phyloP scores from a whole-genome alignment of 2,797 vertebrate genomes.

The Cryptoblepharus egeriae region DNA sequence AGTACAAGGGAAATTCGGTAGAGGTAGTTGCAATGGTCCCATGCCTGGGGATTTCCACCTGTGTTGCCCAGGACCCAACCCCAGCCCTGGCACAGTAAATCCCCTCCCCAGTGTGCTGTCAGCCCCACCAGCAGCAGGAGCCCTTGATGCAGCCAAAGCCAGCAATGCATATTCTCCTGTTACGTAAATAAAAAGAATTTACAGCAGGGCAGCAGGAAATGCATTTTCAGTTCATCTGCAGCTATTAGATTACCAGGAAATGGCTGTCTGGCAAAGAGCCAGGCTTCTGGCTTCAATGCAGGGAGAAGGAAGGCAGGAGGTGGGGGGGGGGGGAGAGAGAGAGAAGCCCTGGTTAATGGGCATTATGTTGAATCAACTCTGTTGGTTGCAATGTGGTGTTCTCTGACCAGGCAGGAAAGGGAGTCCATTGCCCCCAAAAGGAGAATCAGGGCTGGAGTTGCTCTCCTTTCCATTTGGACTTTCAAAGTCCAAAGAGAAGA shows the following conservation, averaged over 20 bases:
- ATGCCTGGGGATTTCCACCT: not conserved
- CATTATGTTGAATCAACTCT: conserved; percentile 48
- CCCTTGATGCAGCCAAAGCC: conserved; percentile 62
- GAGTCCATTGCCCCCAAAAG: not conserved
- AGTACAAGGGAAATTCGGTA: not conserved
- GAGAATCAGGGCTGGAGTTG: not conserved
- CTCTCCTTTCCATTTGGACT: too few relatives aligned
- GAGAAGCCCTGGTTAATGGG: conserved; percentile 41
- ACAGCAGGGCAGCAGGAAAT: conserved; percentile 82
- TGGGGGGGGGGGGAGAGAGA: not conserved
- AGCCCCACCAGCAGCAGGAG: not conserved
- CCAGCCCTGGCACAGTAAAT: conserved; percentile 10
- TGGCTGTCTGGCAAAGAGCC: conserved; percentile 76
- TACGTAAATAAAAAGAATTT: conserved; percentile 79
- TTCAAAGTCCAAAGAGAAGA: too few relatives aligned
- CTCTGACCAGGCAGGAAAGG: not conserved
- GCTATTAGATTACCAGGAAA: conserved; percentile 83
- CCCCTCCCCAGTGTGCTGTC: conserved; percentile 27
- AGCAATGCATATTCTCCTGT: conserved; percentile 74
- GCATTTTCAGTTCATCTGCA: conserved; percentile 81
- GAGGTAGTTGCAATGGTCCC: not conserved
- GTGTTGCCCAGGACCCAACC: not conserved
- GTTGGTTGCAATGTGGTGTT: not conserved
- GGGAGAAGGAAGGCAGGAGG: conserved; percentile 56
- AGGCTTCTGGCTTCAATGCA: conserved; percentile 68